Conservation (phyloP, 2,797 vertebrate species). For the Schizopygopsis malacanthus region DNA sequence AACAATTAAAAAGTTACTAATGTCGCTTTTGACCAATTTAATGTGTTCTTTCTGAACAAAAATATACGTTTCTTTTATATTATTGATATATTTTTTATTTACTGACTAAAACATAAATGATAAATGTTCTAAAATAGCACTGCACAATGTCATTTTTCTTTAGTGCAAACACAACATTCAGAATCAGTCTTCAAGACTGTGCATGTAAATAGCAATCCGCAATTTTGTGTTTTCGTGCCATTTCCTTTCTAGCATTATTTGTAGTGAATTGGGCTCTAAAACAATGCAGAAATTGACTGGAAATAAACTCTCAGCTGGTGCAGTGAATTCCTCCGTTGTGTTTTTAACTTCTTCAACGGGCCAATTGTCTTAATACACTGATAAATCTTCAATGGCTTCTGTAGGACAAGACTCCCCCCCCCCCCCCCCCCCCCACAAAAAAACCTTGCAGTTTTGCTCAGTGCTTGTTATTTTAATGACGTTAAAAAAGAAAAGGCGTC, state of each 20-base stretch:
- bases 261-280: neutral
- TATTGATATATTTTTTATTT: neutral
- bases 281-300: neutral
- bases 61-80: neutral
- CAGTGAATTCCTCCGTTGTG: neutral
- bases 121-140: neutral
- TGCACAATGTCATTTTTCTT: neutral
- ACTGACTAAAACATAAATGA: neutral
- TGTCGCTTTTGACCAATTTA: neutral
- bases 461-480: slow-evolving; percentile 1
- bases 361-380: slow-evolving; percentile 23
- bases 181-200: neutral
- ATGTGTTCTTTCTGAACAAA: neutral
- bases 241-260: neutral
- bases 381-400: slow-evolving; percentile 13
- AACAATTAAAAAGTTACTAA: neutral
- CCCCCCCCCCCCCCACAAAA: neutral
- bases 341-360: neutral
- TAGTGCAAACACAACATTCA: neutral
- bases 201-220: neutral
- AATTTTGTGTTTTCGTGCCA: neutral
- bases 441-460: neutral
- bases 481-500: neutral
- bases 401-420: neutral
- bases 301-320: slow-evolving; percentile 28